phyloP scores from a whole-genome alignment of 2,797 vertebrate genomes.

The Hemitrygon akajei region DNA sequence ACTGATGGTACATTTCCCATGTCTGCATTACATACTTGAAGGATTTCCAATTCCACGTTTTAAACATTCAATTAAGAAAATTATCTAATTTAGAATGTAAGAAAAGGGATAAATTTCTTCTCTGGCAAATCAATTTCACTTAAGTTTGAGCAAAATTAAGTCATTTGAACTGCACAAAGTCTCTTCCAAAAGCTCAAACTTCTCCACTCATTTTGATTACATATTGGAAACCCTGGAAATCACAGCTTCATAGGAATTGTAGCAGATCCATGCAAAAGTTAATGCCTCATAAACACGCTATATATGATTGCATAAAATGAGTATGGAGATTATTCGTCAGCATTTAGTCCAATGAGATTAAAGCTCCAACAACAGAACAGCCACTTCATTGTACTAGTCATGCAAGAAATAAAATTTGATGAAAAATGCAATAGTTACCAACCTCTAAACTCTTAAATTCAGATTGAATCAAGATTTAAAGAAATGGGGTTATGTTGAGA shows the following conservation, averaged over 20 bases:
- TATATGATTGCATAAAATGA: not conserved
- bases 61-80: no score
- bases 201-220: not conserved
- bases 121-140: not conserved
- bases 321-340: not conserved
- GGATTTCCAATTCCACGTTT: not conserved
- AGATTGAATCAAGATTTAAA: not conserved
- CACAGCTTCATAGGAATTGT: not conserved
- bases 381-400: not conserved
- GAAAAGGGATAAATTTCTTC: not conserved
- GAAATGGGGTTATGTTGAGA: not conserved
- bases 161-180: not conserved
- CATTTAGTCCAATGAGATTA: not conserved
- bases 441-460: not conserved
- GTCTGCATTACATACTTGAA: not conserved
- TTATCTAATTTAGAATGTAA: not conserved
- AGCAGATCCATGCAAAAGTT: slow-evolving; percentile 10
- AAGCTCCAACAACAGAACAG: not conserved
- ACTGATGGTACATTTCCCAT: not conserved
- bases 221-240: not conserved
- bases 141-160: not conserved
- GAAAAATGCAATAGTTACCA: not conserved
- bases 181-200: not conserved
- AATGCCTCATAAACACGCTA: slow-evolving; percentile 9
- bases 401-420: not conserved